Evolutionary conservation across 92 coral and sea anemone species (phyloP).

Genomic region (Actinernus sp.): DNA sequence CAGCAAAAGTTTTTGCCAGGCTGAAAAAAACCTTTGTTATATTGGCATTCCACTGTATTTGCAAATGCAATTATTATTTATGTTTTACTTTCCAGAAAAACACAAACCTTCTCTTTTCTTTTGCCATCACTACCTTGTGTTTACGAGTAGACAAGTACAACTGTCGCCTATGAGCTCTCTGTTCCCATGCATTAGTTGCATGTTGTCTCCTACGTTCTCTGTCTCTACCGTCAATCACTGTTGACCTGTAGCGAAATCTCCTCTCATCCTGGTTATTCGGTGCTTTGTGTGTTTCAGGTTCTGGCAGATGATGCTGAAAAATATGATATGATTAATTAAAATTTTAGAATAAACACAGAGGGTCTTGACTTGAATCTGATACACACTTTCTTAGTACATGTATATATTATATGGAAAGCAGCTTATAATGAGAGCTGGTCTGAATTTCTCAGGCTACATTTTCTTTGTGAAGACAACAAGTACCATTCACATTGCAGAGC

Average conservation of each 20-base stretch:
- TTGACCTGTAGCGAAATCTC: slow-evolving; percentile 86
- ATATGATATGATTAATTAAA: background rate
- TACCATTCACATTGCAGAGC: too few relatives aligned
- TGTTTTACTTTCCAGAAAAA: too few relatives aligned
- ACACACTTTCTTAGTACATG: too few relatives aligned
- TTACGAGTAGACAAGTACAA: slow-evolving; percentile 55
- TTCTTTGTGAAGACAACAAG: too few relatives aligned
- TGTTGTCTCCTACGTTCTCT: slow-evolving; percentile 10
- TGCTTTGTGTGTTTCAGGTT: slow-evolving; percentile 4
- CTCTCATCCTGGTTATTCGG: slow-evolving; percentile 40
- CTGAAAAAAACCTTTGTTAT: too few relatives aligned
- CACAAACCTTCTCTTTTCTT: slow-evolving; percentile 88
- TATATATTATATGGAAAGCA: too few relatives aligned
- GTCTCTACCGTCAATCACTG: slow-evolving; percentile 34
- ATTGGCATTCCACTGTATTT: too few relatives aligned
- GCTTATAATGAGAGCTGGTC: too few relatives aligned
- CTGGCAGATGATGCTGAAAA: slow-evolving; percentile 69
- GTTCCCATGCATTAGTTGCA: slow-evolving; percentile 58
- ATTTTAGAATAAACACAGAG: background rate
- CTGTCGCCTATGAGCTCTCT: slow-evolving; percentile 57
- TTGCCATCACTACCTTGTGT: slow-evolving; percentile 40
- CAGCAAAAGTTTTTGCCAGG: too few relatives aligned
- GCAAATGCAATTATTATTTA: too few relatives aligned
- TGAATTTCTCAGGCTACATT: too few relatives aligned
- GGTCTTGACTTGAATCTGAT: too few relatives aligned